Evolutionary conservation across 2,888 invertebrate genomes (phyloP), one percentile per base, ranked within the genome.

Genomic region (Meta bourneti): DNA sequence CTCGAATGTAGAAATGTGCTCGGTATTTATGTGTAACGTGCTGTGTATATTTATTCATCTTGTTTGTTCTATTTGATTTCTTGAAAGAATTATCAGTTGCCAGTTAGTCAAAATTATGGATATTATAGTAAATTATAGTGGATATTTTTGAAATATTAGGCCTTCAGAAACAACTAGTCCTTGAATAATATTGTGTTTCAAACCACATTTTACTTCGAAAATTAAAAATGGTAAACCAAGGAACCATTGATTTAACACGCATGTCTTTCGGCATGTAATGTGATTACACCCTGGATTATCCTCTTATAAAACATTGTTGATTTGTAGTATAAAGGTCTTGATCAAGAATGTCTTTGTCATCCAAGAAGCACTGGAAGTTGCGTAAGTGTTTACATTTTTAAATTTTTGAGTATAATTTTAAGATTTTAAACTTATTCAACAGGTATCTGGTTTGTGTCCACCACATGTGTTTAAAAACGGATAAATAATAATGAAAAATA

Each of bases 341-440:
- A 74, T 82, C 34, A 52, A 88, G 61, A 80, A 90, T 92, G 83
- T 86, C 90, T 82, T 52, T 88, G 13, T 88, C 90, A 13, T 77
- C 90, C 19, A 92, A 88, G 70, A 92, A 88, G 49, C 90, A 90
- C 52, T 92, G 92, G 92, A 92, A 90, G 77, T 48, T 92, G 48
- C 92, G 92, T 92, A 92, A 92, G 92, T 92, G 13, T 71, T 19
- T 70, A 69, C 70, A 7, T 75, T 51, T 52, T 70, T 16, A 49
- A 20, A 69, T 7, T 52, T 54, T 4, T 78, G 49, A 7, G 34
- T 34, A 34, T 34, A 34, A 34, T 34, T n/a, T 34, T 34, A 34
- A 34, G 34, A 34, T 34, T 34, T 34, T 34, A 34, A 4, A 34
- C 34, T 34, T 34, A 34, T 34, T 34, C 34, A 34, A 34, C 34